Evolutionary conservation across 1,140 invertebrate genomes (phyloP).

Genomic region (Drosophila ohnishii): DNA sequence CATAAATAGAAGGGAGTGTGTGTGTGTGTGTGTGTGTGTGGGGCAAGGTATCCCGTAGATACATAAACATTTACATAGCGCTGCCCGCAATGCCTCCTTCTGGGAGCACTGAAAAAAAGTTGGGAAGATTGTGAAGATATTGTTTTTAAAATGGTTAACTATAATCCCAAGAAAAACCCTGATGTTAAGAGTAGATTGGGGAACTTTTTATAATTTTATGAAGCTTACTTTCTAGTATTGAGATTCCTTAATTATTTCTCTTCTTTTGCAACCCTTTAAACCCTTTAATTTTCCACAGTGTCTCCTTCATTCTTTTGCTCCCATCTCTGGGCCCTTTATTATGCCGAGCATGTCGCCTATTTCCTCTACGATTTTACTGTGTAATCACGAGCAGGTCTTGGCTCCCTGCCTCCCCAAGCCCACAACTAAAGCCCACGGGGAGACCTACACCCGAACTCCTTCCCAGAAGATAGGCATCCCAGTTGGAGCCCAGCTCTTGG

Average conservation of each 20-base stretch:
- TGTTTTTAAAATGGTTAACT: too few species aligned
- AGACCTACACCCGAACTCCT: conserved; percentile 1
- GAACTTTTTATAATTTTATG: not conserved
- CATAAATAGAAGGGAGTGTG: conserved; percentile 40
- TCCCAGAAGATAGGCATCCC: conserved; percentile 20
- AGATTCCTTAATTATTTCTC: not conserved
- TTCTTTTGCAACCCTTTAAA: not conserved
- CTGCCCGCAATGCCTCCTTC: conserved; percentile 6
- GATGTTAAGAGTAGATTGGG: not conserved
- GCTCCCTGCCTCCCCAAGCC: conserved; percentile 15
- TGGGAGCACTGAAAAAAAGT: conserved; percentile 8
- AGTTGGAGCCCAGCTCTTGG: conserved; percentile 22
- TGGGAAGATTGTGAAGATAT: not conserved
- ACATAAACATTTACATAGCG: conserved; percentile 72
- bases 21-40: conserved; percentile 24
- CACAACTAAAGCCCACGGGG: not conserved
- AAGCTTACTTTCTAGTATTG: not conserved
- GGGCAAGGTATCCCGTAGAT: conserved; percentile 47
- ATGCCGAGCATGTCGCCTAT: conserved; percentile 71
- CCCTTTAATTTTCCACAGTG: conserved; percentile 3
- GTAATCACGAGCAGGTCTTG: conserved; percentile 65
- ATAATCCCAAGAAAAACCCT: too few species aligned
- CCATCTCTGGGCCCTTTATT: conserved; percentile 63
- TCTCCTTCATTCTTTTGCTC: conserved; percentile 5
- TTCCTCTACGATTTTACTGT: conserved; percentile 59